Evolutionary conservation across 2,888 invertebrate genomes (phyloP), one percentile per base, ranked within the genome.

Genomic region (Xestia ashworthii): DNA sequence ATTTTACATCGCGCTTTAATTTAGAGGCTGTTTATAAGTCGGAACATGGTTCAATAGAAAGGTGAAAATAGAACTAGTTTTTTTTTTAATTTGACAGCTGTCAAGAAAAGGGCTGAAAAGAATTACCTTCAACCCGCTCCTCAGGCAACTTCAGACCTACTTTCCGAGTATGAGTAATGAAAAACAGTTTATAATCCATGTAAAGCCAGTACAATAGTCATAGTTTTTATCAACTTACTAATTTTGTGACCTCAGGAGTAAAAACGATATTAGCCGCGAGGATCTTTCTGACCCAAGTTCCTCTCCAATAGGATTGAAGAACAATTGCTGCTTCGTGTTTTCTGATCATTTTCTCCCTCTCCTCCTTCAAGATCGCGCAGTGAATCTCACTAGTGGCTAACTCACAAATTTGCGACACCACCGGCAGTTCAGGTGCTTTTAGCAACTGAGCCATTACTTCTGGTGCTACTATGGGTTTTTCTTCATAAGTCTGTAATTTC

Each of bases 271-370:
- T 89, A 0, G 77, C 50, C 0, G 64, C 83, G 19, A 96, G 87
- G 76, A 93, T 94, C 67, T 92, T 94, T 25, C 95, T 91, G 0
- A 93, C 93, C 93, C 94, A 94, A 12, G 88, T 76, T 4, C 96
- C 96, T 88, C 95, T 92, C 96, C 96, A 96, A 70, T 91, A 86
- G 0, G 96, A 93, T 85, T 96, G 96, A 14, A 96, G 82, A 1
- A 89, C 25, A 0, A 92, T 95, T 0, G 96, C 96, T 9, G 96
- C 96, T 77, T 95, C 94, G 22, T 96, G 94, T 76, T 85, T 92
- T 46, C 66, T 91, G 3, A 95, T 90, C 0, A 92, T 53, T 64
- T 93, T 94, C 48, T 94, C 93, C 50, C 95, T 90, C 80, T 95
- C 93, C 12, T 91, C 90, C 75, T 95, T 96, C 22, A 96, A 71